Conservation (phyloP, 2,888 invertebrate species). For the Achlya flavicornis region DNA sequence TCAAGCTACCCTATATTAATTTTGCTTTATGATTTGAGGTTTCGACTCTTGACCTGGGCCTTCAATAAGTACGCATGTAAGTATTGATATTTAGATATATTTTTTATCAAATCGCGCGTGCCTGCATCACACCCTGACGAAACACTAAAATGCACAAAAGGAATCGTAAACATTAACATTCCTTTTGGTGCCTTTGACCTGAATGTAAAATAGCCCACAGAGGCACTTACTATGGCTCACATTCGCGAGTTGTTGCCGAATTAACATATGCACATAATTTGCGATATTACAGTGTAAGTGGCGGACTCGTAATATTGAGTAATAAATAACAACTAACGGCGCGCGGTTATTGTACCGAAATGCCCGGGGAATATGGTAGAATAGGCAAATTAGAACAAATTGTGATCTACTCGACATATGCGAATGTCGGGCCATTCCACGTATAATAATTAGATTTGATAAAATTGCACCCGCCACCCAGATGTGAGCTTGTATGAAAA, state of each 20-base stretch:
- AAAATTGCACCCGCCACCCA: constrained; percentile 7
- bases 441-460: constrained; percentile 29
- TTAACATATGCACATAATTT: constrained; percentile 62
- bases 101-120: neutral
- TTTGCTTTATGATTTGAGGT: too few relatives aligned
- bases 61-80: too few relatives aligned
- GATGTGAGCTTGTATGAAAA: neutral
- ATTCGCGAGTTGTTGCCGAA: constrained; percentile 42
- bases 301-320: constrained; percentile 48
- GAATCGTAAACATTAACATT: constrained; percentile 8
- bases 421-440: constrained; percentile 21
- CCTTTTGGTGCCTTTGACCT: constrained; percentile 13
- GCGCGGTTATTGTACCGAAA: constrained; percentile 39
- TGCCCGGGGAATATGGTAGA: constrained; percentile 28
- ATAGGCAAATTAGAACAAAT: constrained; percentile 54
- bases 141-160: constrained; percentile 11
- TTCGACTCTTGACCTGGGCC: too few relatives aligned
- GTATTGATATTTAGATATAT: too few relatives aligned
- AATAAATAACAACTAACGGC: constrained; percentile 58
- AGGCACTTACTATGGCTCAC: constrained; percentile 16
- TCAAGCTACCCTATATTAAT: too few relatives aligned
- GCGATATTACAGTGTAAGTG: constrained; percentile 51
- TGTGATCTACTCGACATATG: constrained; percentile 38
- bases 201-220: constrained; percentile 14
- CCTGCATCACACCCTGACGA: neutral